Evolutionary conservation across 1,140 invertebrate species (phyloP).

Genomic region (Calliphora vicina): DNA sequence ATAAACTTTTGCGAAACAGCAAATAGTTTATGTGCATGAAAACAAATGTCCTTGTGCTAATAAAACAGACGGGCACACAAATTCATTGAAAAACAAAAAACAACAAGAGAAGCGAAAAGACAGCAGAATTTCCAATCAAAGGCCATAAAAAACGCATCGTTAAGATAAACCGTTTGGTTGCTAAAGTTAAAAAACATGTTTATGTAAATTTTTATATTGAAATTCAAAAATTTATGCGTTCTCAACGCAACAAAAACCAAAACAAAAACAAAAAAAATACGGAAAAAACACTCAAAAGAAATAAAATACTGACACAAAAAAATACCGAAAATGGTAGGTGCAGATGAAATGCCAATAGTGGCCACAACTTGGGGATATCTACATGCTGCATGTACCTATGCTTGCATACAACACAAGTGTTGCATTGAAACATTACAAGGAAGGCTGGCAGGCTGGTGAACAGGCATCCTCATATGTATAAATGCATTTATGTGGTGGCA

Average conservation of each 20-base stretch:
- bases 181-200: conserved; percentile 41
- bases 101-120: background rate
- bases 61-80: background rate
- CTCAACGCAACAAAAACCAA: background rate
- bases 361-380: background rate
- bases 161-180: conserved; percentile 37
- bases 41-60: conserved; percentile 9
- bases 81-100: background rate
- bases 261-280: background rate
- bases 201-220: conserved; percentile 39
- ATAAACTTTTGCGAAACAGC: background rate
- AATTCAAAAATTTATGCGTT: conserved; percentile 38
- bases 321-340: conserved; percentile 7
- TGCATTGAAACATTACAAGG: background rate
- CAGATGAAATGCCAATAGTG: conserved; percentile 6
- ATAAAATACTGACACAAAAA: background rate
- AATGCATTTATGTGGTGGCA: background rate
- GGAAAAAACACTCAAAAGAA: background rate
- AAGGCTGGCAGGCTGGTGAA: background rate
- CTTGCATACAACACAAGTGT: too few species aligned
- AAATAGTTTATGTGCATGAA: background rate
- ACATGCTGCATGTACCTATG: background rate
- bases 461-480: background rate
- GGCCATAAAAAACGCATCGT: conserved; percentile 37
- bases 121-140: background rate